Conservation (phyloP, 2,113 vertebrate species). For the Noturus placidus region DNA sequence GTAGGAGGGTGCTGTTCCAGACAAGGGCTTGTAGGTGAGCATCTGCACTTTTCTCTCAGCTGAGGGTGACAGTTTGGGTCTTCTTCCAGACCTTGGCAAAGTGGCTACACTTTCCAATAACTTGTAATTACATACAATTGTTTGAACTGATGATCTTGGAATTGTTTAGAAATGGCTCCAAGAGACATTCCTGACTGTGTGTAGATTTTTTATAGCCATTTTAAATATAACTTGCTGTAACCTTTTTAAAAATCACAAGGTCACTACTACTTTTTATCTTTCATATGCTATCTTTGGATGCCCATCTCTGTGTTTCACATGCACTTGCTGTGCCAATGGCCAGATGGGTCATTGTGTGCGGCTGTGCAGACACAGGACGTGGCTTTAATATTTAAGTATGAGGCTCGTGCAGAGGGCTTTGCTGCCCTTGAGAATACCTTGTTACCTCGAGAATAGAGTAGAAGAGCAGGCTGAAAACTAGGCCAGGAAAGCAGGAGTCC, state of each 20-base stretch:
- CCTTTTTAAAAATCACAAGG: not conserved
- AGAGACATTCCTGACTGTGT: no score
- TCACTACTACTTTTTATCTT: not conserved
- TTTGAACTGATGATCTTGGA: no score
- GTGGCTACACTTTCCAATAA: no score
- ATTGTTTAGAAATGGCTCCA: no score
- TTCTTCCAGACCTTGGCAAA: no score
- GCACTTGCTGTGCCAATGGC: constrained; percentile 13
- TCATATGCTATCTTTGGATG: not conserved
- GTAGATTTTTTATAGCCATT: no score
- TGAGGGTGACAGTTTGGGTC: no score
- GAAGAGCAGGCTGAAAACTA: constrained; percentile 43
- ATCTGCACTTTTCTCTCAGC: no score
- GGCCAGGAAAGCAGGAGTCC: constrained; percentile 30
- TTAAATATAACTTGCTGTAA: not conserved
- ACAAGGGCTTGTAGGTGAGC: no score
- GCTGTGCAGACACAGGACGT: not conserved
- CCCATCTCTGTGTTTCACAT: constrained; percentile 4
- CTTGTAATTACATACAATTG: no score
- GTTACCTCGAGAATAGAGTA: constrained; percentile 34
- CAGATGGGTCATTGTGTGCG: constrained; percentile 3
- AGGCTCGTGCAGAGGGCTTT: constrained; percentile 35
- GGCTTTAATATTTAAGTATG: constrained; percentile 71
- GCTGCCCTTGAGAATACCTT: constrained; percentile 6
- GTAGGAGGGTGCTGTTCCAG: no score